phyloP scores from a whole-genome alignment of 2,113 vertebrate species.

The Ptyas mucosa region DNA sequence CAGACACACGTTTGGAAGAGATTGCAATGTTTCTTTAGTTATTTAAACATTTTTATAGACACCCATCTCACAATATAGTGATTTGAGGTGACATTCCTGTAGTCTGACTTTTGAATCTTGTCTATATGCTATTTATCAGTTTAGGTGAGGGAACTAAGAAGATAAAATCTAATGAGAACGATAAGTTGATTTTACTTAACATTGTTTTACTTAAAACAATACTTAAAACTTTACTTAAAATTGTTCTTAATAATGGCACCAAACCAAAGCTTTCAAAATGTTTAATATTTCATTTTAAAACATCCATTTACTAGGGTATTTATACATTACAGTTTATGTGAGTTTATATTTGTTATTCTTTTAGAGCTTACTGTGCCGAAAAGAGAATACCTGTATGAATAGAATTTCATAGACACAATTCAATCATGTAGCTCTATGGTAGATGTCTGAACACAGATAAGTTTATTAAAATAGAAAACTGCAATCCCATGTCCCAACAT shows the following conservation, averaged over 20 bases:
- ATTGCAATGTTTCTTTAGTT: background rate
- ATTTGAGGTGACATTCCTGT: background rate
- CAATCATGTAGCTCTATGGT: background rate
- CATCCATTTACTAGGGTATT: background rate
- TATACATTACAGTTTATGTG: background rate
- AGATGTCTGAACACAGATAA: background rate
- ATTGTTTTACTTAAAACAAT: too few relatives aligned
- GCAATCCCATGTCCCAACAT: background rate
- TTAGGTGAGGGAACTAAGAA: background rate
- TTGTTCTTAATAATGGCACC: background rate
- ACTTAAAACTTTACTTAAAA: too few relatives aligned
- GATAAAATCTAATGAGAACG: background rate
- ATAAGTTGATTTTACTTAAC: background rate
- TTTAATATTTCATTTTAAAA: background rate
- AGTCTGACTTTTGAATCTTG: background rate
- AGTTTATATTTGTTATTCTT: background rate
- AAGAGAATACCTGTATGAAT: background rate
- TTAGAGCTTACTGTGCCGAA: background rate
- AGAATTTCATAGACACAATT: background rate
- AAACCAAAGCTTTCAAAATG: background rate
- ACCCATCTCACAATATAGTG: background rate
- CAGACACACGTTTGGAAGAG: background rate
- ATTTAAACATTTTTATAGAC: background rate
- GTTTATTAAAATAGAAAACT: background rate
- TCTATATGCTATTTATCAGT: background rate